Evolutionary conservation across 2,888 invertebrate species (phyloP).

Genomic region (Synanthedon andrenaeformis): DNA sequence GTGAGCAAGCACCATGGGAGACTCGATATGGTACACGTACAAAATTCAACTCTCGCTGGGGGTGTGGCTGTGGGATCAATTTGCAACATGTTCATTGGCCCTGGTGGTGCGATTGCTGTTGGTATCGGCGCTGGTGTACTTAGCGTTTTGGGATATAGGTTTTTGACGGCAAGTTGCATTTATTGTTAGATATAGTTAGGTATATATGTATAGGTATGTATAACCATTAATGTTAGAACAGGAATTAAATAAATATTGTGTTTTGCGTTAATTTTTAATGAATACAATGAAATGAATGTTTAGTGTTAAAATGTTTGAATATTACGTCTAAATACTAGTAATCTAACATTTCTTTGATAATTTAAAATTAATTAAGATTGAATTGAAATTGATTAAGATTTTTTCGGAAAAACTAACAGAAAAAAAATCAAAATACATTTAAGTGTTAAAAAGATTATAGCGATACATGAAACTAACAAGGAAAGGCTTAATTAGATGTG

Average conservation of each 20-base stretch:
- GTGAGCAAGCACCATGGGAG: constrained; percentile 77
- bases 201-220: constrained; percentile 3
- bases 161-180: constrained; percentile 73
- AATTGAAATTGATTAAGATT: too few species aligned
- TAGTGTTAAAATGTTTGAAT: background rate
- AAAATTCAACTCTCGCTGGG: constrained; percentile 93
- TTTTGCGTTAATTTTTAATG: background rate
- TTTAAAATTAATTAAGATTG: too few species aligned
- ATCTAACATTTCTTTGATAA: too few species aligned
- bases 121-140: constrained; percentile 82
- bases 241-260: background rate
- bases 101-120: constrained; percentile 84
- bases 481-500: too few species aligned
- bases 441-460: too few species aligned
- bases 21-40: constrained; percentile 93
- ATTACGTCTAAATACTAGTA: background rate
- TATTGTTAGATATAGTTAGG: too few species aligned
- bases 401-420: too few species aligned
- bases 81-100: constrained; percentile 84
- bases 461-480: too few species aligned
- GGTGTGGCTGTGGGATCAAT: constrained; percentile 92
- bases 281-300: background rate
- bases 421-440: too few species aligned
- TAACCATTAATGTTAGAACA: background rate
- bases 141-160: constrained; percentile 85